These are phyloP conservation scores for Chaenodraco wilsoni DNA, from an alignment of 2,797 vertebrate species.

Conservation along the genomic window DNA sequence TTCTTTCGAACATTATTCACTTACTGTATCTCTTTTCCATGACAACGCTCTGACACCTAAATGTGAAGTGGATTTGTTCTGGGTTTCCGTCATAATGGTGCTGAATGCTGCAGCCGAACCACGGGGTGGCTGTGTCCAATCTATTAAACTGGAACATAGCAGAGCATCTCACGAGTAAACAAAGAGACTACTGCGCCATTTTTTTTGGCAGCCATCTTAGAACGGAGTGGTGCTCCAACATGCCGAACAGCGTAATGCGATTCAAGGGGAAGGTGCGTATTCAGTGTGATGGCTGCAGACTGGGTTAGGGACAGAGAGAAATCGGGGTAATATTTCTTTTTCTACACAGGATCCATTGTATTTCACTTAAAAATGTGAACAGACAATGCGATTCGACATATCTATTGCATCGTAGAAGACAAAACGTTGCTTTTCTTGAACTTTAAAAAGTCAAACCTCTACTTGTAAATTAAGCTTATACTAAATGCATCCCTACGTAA, in stretches of 20 bases:
- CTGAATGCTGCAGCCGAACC: slow-evolving; percentile 62
- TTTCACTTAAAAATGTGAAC: not conserved
- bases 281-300: slow-evolving; percentile 26
- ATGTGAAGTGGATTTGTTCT: slow-evolving; percentile 78
- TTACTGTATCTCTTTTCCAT: slow-evolving; percentile 76
- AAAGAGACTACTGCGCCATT: slow-evolving; percentile 69
- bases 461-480: not conserved
- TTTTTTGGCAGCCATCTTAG: slow-evolving; percentile 78
- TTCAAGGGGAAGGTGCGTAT: slow-evolving; percentile 24
- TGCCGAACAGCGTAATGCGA: slow-evolving; percentile 31
- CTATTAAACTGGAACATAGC: slow-evolving; percentile 71
- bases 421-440: not conserved
- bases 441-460: slow-evolving; percentile 21
- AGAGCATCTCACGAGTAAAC: slow-evolving; percentile 67
- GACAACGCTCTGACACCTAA: slow-evolving; percentile 74
- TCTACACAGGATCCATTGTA: not conserved
- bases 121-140: slow-evolving; percentile 74
- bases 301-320: slow-evolving; percentile 6
- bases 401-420: not conserved
- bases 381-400: not conserved
- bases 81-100: slow-evolving; percentile 71
- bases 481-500: not conserved
- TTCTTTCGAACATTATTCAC: slow-evolving; percentile 65
- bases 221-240: slow-evolving; percentile 39
- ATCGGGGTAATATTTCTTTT: slow-evolving; percentile 19